A percentile compares a stretch with the other conserved stretches of the same genome.
These are phyloP conservation scores for Drosophila kanekoi DNA, from an alignment of 2,888 invertebrate species.

Conservation along the genomic window DNA sequence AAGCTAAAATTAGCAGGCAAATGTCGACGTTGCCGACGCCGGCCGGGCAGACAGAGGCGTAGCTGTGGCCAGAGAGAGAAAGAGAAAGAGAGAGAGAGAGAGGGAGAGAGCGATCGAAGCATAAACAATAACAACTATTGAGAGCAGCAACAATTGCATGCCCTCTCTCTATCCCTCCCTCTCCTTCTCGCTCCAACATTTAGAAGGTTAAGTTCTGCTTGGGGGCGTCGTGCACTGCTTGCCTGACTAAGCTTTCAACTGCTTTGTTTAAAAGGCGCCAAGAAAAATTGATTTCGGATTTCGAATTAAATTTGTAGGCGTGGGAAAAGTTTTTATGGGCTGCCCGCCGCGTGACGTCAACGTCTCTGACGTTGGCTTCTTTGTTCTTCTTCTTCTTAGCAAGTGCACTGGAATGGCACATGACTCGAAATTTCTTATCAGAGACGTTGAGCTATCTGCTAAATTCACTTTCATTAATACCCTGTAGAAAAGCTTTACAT, in stretches of 20 bases:
- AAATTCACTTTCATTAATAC: slow-evolving; percentile 34
- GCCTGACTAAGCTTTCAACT: slow-evolving; percentile 14
- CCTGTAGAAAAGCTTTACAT: not conserved
- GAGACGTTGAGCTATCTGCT: not conserved
- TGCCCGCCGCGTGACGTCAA: slow-evolving; percentile 32
- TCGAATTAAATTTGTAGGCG: slow-evolving; percentile 35
- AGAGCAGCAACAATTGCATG: slow-evolving; percentile 14
- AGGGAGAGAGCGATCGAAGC: slow-evolving; percentile 26
- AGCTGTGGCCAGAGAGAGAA: slow-evolving; percentile 4
- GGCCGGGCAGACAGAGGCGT: slow-evolving; percentile 60
- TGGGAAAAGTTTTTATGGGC: slow-evolving; percentile 16
- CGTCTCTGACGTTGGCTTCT: slow-evolving; percentile 10
- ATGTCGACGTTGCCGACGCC: slow-evolving; percentile 44
- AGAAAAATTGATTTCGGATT: slow-evolving; percentile 27
- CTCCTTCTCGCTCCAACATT: not conserved
- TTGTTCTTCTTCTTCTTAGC: not conserved
- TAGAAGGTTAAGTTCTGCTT: slow-evolving; percentile 25
- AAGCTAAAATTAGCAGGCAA: slow-evolving; percentile 75
- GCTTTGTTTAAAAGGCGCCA: slow-evolving; percentile 35
- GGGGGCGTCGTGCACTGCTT: slow-evolving; percentile 41
- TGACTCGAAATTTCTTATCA: slow-evolving; percentile 41
- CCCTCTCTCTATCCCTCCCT: slow-evolving; percentile 3
- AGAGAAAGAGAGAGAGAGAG: not conserved
- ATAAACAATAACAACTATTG: slow-evolving; percentile 49
- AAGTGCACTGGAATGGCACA: slow-evolving; percentile 27